Evolutionary conservation across 2,888 invertebrate genomes (phyloP).

Genomic region (Liopterus haemorrhoidalis): DNA sequence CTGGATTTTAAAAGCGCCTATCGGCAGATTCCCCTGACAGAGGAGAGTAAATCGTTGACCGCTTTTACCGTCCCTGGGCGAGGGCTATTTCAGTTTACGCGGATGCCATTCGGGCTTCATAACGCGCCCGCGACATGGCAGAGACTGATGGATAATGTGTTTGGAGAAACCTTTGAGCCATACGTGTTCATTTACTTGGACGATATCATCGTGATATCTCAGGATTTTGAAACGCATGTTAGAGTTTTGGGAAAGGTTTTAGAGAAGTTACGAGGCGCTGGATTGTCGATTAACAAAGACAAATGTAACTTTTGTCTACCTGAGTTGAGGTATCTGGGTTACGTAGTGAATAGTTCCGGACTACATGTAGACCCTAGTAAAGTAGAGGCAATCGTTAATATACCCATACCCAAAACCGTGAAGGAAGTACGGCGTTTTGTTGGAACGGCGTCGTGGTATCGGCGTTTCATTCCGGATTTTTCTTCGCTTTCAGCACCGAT

Average conservation of each 20-base stretch:
- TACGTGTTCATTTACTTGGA: not conserved
- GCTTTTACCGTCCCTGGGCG: slow-evolving; percentile 3
- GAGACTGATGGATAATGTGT: no score
- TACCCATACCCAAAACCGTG: not conserved
- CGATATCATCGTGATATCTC: not conserved
- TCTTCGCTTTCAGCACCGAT: not conserved
- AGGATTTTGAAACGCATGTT: not conserved
- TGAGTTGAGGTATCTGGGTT: slow-evolving; percentile 22
- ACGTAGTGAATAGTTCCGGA: slow-evolving; percentile 21
- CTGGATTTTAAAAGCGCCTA: not conserved
- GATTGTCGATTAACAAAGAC: not conserved
- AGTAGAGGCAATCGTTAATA: slow-evolving; percentile 12
- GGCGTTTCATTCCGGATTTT: slow-evolving; percentile 7
- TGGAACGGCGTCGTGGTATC: slow-evolving; percentile 13
- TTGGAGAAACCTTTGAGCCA: not conserved
- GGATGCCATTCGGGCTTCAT: no score
- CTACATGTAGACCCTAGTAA: slow-evolving; percentile 20
- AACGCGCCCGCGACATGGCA: slow-evolving; percentile 25
- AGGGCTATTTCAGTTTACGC: not conserved
- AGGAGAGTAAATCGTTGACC: not conserved
- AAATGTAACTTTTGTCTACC: slow-evolving; percentile 20
- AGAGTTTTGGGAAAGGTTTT: not conserved
- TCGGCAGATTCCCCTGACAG: no score
- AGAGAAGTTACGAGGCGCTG: not conserved
- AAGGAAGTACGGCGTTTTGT: slow-evolving; percentile 18